Evolutionary conservation across 1,140 invertebrate genomes (phyloP).

Genomic region (Magallana gigas): DNA sequence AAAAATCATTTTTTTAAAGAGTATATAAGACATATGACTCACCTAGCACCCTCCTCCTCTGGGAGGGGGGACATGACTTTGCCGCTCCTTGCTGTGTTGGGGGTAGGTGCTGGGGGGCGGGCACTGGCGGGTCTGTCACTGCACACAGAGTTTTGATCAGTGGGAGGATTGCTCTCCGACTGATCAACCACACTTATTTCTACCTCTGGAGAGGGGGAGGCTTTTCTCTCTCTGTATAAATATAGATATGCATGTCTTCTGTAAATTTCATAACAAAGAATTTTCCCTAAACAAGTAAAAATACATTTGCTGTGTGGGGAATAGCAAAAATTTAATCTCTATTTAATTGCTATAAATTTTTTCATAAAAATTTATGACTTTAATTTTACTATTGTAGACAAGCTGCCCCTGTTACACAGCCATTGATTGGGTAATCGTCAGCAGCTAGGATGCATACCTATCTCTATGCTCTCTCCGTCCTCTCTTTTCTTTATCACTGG

Average conservation of each 20-base stretch:
- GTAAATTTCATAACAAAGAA: not conserved
- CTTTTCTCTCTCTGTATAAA: constrained; percentile 19
- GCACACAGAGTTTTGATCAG: not conserved
- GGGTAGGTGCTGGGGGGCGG: constrained; percentile 31
- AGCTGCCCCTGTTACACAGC: too few species aligned
- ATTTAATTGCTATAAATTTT: not conserved
- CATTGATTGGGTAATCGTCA: not conserved
- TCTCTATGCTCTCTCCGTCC: not conserved
- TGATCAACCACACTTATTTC: constrained; percentile 13
- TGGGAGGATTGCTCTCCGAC: not conserved
- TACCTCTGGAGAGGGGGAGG: constrained; percentile 10
- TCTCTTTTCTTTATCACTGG: constrained; percentile 41
- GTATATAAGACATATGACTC: not conserved
- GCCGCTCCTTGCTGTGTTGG: constrained; percentile 39
- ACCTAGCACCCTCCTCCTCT: constrained; percentile 16
- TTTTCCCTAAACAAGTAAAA: not conserved
- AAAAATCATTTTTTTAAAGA: too few species aligned
- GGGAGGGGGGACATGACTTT: constrained; percentile 9
- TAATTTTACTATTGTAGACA: too few species aligned
- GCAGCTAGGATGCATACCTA: constrained; percentile 4
- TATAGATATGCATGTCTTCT: not conserved
- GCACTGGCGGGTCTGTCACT: constrained; percentile 4
- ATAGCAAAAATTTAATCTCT: not conserved
- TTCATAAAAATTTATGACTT: too few species aligned
- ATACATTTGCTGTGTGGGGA: not conserved